These are phyloP conservation scores for Drosophila longiperda DNA, from an alignment of 2,888 invertebrate species.

Conservation along the genomic window DNA sequence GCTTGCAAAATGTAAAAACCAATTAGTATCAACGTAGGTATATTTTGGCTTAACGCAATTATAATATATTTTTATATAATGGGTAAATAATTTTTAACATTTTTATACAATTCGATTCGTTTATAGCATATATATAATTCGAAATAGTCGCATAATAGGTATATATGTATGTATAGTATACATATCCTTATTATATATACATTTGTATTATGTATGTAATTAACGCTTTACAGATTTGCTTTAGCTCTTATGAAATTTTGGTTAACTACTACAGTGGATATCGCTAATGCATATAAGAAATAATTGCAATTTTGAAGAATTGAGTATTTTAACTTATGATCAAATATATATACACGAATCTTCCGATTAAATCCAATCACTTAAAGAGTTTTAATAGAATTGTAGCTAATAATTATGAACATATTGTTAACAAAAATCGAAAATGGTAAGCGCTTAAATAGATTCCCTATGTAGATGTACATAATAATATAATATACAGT, in stretches of 20 bases:
- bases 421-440: not conserved
- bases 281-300: slow-evolving; percentile 36
- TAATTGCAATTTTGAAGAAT: slow-evolving; percentile 11
- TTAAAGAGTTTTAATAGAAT: slow-evolving; percentile 11
- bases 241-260: slow-evolving; percentile 33
- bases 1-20: slow-evolving; percentile 19
- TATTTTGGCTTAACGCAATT: slow-evolving; percentile 19
- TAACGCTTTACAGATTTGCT: slow-evolving; percentile 53
- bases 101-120: slow-evolving; percentile 40
- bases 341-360: slow-evolving; percentile 20
- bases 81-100: slow-evolving; percentile 43
- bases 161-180: slow-evolving; percentile 14
- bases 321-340: slow-evolving; percentile 10
- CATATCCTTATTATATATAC: slow-evolving; percentile 26
- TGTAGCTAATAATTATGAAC: slow-evolving; percentile 11
- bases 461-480: not conserved
- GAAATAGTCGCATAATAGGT: slow-evolving; percentile 37
- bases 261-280: slow-evolving; percentile 55
- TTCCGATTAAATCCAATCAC: not conserved
- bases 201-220: slow-evolving; percentile 45
- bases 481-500: slow-evolving; percentile 1
- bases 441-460: slow-evolving; percentile 7
- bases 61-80: slow-evolving; percentile 24
- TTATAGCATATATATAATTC: slow-evolving; percentile 26
- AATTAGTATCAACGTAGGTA: slow-evolving; percentile 22